Evolutionary conservation across 2,888 invertebrate genomes (phyloP).

Genomic region (Merodon equestris): DNA sequence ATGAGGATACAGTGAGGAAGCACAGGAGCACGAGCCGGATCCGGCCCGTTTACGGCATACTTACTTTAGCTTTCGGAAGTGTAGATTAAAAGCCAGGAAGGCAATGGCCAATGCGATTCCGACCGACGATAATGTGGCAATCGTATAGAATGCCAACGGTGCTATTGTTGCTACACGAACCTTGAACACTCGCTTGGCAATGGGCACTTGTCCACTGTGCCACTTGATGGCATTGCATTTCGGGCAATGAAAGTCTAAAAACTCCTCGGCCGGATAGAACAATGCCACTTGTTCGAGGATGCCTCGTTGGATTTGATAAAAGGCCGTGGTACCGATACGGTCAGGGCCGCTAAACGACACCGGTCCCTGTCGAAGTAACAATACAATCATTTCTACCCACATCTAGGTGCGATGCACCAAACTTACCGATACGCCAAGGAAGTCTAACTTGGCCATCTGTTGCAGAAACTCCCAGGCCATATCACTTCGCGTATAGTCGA

Average conservation of each 20-base stretch:
- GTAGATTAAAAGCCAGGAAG: slow-evolving; percentile 90
- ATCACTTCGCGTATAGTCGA: slow-evolving; percentile 86
- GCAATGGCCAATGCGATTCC: slow-evolving; percentile 87
- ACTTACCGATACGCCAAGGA: slow-evolving; percentile 92
- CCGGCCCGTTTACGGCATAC: slow-evolving; percentile 70
- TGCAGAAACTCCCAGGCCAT: slow-evolving; percentile 86
- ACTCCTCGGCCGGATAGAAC: slow-evolving; percentile 82
- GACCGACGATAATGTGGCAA: slow-evolving; percentile 85
- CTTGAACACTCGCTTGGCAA: slow-evolving; percentile 87
- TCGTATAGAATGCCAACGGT: slow-evolving; percentile 86
- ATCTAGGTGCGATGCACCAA: too few species aligned
- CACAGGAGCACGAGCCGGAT: slow-evolving; percentile 30
- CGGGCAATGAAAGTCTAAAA: slow-evolving; percentile 84
- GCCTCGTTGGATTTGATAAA: slow-evolving; percentile 93
- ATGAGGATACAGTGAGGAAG: slow-evolving; percentile 35
- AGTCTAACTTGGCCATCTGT: slow-evolving; percentile 86
- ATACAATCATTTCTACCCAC: slow-evolving; percentile 15
- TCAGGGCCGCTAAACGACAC: slow-evolving; percentile 94
- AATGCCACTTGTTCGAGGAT: slow-evolving; percentile 86
- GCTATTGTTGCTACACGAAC: slow-evolving; percentile 88
- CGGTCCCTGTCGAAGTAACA: slow-evolving; percentile 85
- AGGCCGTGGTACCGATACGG: slow-evolving; percentile 90
- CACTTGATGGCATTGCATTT: slow-evolving; percentile 85
- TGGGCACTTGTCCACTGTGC: slow-evolving; percentile 89
- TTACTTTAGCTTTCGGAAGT: slow-evolving; percentile 90